Conservation (phyloP, 2,113 vertebrate genomes). For the Ornithorhynchus anatinus region DNA sequence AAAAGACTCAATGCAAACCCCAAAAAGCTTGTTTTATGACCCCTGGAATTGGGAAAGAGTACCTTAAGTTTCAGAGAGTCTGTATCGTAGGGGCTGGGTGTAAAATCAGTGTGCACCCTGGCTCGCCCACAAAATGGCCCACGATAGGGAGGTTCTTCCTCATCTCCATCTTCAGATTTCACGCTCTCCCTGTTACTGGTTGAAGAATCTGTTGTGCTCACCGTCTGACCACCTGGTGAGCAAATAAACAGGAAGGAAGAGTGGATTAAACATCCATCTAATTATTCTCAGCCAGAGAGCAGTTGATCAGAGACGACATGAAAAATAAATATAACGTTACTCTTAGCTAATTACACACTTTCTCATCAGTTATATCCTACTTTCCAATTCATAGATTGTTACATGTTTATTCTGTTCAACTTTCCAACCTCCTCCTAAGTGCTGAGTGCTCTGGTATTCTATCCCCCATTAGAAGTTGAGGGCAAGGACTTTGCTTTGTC, state of each 20-base stretch:
- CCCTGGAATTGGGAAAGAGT: neutral
- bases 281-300: too few relatives aligned
- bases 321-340: too few relatives aligned
- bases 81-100: constrained; percentile 95
- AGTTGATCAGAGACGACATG: too few relatives aligned
- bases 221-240: constrained; percentile 89
- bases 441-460: too few relatives aligned
- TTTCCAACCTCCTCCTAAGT: neutral
- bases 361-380: too few relatives aligned
- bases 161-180: constrained; percentile 96
- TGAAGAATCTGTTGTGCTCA: constrained; percentile 97
- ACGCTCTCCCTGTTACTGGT: constrained; percentile 97
- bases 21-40: too few relatives aligned
- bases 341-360: too few relatives aligned
- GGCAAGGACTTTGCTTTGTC: too few relatives aligned
- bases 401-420: neutral
- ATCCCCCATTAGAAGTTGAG: too few relatives aligned
- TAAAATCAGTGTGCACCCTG: constrained; percentile 96
- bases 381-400: too few relatives aligned
- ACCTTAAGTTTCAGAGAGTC: constrained; percentile 99
- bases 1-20: neutral
- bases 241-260: neutral
- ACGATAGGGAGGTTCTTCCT: constrained; percentile 93
- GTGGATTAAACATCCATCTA: too few relatives aligned
- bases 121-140: constrained; percentile 97